Evolutionary conservation across 2,113 vertebrate species (phyloP).

Genomic region (Nesoenas mayeri): DNA sequence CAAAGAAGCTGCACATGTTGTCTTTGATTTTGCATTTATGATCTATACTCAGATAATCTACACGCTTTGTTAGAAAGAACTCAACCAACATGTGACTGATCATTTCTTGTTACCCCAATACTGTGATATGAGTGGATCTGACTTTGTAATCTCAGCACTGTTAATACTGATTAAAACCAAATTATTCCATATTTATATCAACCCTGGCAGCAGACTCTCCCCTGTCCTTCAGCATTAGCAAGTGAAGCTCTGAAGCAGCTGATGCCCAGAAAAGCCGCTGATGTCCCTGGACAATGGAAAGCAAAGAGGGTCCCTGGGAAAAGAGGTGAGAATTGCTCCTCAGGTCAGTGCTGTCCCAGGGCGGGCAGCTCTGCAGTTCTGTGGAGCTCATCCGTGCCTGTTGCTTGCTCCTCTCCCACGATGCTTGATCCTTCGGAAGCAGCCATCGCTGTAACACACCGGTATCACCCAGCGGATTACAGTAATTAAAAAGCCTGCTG

Average conservation of each 20-base stretch:
- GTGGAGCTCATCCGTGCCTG: background rate
- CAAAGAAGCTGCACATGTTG: background rate
- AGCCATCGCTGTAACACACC: background rate
- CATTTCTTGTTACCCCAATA: background rate
- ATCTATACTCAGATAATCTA: background rate
- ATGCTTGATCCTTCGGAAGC: background rate
- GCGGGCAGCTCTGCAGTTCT: background rate
- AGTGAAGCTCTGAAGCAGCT: background rate
- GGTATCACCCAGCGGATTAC: background rate
- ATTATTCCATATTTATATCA: slow-evolving; percentile 46
- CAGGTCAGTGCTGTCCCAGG: background rate
- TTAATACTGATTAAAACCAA: slow-evolving; percentile 56
- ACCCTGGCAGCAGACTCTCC: slow-evolving; percentile 15
- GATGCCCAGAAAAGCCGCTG: slow-evolving; percentile 11
- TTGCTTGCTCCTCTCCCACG: background rate
- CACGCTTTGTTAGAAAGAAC: background rate
- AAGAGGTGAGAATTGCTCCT: background rate
- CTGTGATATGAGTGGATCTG: slow-evolving; percentile 12
- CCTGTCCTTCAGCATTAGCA: slow-evolving; percentile 53
- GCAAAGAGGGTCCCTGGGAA: background rate
- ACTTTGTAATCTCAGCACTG: slow-evolving; percentile 56
- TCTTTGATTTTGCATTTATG: background rate
- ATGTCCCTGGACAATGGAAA: background rate
- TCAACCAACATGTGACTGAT: background rate
- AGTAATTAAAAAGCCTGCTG: background rate